These are phyloP conservation scores for Tetragonula clypearis DNA, from an alignment of 1,140 invertebrate species.

Conservation along the genomic window DNA sequence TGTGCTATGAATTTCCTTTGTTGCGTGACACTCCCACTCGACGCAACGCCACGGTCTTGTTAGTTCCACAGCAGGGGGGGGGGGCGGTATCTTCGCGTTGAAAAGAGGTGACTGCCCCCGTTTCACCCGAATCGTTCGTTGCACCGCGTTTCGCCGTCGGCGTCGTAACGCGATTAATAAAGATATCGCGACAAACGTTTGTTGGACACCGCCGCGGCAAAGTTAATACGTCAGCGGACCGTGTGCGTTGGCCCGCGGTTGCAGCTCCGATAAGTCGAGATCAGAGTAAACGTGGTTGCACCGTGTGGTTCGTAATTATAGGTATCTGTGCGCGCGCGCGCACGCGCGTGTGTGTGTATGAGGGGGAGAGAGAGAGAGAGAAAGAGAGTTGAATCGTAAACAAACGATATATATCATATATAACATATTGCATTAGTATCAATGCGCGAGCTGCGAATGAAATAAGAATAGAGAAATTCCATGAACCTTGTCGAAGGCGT, in stretches of 20 bases:
- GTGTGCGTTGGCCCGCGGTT: neutral
- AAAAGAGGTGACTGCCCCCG: slow-evolving; percentile 37
- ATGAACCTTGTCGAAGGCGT: slow-evolving; percentile 80
- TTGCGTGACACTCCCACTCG: slow-evolving; percentile 41
- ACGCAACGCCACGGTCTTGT: slow-evolving; percentile 20
- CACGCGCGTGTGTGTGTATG: no score
- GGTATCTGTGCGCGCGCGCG: neutral
- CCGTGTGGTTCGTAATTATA: slow-evolving; percentile 10
- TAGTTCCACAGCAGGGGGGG: neutral
- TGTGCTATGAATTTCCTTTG: slow-evolving; percentile 12
- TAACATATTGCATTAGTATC: neutral
- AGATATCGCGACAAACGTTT: slow-evolving; percentile 47
- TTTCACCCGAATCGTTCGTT: neutral
- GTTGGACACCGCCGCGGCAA: neutral
- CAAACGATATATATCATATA: neutral
- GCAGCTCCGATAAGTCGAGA: neutral
- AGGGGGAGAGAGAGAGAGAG: neutral
- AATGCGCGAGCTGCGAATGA: neutral
- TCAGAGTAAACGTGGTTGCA: neutral
- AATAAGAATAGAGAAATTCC: neutral
- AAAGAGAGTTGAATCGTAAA: no score
- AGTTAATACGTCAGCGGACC: neutral
- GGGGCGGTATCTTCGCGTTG: neutral
- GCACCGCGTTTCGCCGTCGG: slow-evolving; percentile 3
- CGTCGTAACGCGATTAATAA: slow-evolving; percentile 59